Percentiles rank a stretch among this genome's conserved stretches.
Conservation (phyloP, 2,888 invertebrate genomes). For the Chirona hameri region DNA sequence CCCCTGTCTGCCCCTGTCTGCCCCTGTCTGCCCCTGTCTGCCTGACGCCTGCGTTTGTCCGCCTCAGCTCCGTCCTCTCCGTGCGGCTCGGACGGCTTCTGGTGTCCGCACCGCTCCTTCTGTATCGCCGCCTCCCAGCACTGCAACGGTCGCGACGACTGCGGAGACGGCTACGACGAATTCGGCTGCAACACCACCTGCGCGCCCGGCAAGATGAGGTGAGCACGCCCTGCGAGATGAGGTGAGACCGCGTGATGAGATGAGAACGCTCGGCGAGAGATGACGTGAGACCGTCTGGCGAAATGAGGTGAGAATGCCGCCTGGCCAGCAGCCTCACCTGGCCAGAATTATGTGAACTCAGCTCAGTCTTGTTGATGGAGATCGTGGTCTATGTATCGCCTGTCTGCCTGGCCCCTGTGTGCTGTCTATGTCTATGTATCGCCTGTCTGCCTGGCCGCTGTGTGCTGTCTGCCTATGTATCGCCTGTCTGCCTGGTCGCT, state of each 20-base stretch:
- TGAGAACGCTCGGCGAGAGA: background rate
- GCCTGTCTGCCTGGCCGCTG: too few species aligned
- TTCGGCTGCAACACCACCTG: background rate
- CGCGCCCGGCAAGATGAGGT: background rate
- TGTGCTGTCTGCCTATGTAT: too few species aligned
- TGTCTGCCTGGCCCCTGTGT: too few species aligned
- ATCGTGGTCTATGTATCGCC: too few species aligned
- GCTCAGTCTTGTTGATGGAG: too few species aligned
- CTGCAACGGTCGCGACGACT: constrained; percentile 59
- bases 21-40: too few species aligned
- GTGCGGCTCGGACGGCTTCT: background rate
- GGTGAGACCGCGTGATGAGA: background rate
- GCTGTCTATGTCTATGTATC: too few species aligned
- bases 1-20: too few species aligned
- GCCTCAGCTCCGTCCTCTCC: background rate
- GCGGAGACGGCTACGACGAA: constrained; percentile 72
- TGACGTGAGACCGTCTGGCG: background rate
- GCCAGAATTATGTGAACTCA: too few species aligned
- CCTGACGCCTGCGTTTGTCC: too few species aligned
- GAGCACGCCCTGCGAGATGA: too few species aligned
- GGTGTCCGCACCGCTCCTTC: background rate
- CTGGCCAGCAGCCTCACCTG: background rate
- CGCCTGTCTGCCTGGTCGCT: too few species aligned
- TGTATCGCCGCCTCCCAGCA: background rate
- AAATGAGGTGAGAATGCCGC: background rate